Percentiles rank a stretch among this genome's conserved stretches.
phyloP scores from a whole-genome alignment of 2,888 invertebrate species.

The Rhodophaea formosa region DNA sequence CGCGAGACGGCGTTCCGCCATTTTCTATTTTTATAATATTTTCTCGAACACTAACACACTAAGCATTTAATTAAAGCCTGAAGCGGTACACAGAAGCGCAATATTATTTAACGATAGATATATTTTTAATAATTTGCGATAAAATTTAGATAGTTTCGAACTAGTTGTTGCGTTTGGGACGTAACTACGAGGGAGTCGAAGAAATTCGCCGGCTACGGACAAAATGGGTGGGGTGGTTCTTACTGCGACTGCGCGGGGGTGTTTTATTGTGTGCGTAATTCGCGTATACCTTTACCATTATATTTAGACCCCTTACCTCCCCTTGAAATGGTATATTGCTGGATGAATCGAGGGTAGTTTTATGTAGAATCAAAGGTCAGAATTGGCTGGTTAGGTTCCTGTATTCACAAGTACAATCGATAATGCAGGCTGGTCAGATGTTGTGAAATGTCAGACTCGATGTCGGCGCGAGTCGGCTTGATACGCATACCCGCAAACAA shows the following conservation, averaged over 20 bases:
- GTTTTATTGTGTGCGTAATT: conserved; percentile 61
- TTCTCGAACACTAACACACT: conserved; percentile 39
- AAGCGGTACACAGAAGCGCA: conserved; percentile 47
- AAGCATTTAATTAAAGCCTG: conserved; percentile 55
- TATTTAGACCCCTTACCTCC: conserved; percentile 45
- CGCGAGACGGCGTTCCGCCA: conserved; percentile 57
- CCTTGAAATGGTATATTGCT: conserved; percentile 29
- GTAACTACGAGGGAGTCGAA: conserved; percentile 68
- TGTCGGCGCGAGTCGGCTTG: conserved; percentile 56
- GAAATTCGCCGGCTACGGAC: conserved; percentile 73
- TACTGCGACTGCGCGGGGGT: conserved; percentile 67
- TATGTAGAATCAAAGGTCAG: conserved; percentile 47
- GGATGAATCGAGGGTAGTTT: conserved; percentile 36
- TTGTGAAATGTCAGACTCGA: conserved; percentile 73
- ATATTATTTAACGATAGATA: conserved; percentile 23
- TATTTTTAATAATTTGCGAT: conserved; percentile 34
- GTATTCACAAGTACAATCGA: conserved; percentile 74
- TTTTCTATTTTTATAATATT: conserved; percentile 44
- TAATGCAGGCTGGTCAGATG: conserved; percentile 69
- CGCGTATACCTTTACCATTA: conserved; percentile 56
- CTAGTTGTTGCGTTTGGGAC: conserved; percentile 71
- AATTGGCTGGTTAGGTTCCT: conserved; percentile 41
- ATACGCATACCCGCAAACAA: conserved; percentile 46
- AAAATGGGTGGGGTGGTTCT: conserved; percentile 69
- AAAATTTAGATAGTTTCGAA: conserved; percentile 37